These are phyloP conservation scores for Erebia epiphron DNA, from an alignment of 2,888 invertebrate species.

Conservation along the genomic window DNA sequence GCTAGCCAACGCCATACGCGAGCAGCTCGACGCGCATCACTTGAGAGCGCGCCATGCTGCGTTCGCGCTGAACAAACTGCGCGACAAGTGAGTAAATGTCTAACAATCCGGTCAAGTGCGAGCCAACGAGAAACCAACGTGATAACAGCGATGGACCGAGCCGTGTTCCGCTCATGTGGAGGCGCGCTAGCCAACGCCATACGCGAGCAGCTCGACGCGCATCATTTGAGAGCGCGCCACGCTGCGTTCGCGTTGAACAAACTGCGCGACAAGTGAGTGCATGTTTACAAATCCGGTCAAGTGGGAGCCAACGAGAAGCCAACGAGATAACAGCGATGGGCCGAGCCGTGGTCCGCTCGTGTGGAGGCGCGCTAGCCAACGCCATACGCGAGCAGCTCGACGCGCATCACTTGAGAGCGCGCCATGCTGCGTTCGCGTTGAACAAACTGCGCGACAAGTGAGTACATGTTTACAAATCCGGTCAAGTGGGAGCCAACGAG, in stretches of 20 bases:
- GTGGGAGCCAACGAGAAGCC: conserved; percentile 33
- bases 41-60: conserved; percentile 67
- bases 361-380: conserved; percentile 28
- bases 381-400: conserved; percentile 31
- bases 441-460: conserved; percentile 15
- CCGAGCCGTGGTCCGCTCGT: conserved; percentile 29
- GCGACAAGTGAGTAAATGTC: conserved; percentile 7
- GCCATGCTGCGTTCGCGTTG: conserved; percentile 75
- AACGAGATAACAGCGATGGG: conserved; percentile 30
- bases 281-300: too few species aligned
- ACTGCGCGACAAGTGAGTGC: too few species aligned
- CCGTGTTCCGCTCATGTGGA: too few species aligned
- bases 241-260: too few species aligned
- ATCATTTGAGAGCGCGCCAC: too few species aligned
- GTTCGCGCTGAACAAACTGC: conserved; percentile 51
- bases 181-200: too few species aligned
- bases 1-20: too few species aligned
- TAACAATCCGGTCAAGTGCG: too few species aligned
- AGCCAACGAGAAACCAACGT: too few species aligned
- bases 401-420: conserved; percentile 27
- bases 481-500: conserved; percentile 11
- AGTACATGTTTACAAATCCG: not conserved
- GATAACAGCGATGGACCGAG: too few species aligned
- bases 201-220: too few species aligned
- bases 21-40: conserved; percentile 31